These are phyloP conservation scores for Prietella phreatophila DNA, from an alignment of 2,113 vertebrate species.

Conservation along the genomic window DNA sequence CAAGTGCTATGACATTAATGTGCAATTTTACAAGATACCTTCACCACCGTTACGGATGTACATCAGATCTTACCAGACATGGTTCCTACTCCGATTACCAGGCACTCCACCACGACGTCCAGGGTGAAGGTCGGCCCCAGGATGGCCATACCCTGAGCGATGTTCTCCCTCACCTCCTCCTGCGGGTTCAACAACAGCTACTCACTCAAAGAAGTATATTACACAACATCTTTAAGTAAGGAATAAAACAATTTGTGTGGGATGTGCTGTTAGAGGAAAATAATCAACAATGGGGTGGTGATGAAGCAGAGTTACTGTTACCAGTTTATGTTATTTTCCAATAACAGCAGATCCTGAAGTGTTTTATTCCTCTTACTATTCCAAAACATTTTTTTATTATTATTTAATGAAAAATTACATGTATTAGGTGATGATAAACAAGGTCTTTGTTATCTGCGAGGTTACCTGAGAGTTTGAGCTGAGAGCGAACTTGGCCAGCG, in stretches of 20 bases:
- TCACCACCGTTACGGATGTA: neutral
- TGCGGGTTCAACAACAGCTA: conserved; percentile 52
- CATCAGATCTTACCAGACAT: conserved; percentile 82
- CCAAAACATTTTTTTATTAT: too few relatives aligned
- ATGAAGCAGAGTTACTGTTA: too few relatives aligned
- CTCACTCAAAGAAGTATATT: neutral
- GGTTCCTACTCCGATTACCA: conserved; percentile 95
- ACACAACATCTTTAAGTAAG: neutral
- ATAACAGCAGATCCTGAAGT: too few relatives aligned
- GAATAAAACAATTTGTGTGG: neutral
- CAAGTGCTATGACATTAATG: neutral
- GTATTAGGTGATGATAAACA: neutral
- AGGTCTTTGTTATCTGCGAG: neutral
- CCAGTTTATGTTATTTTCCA: too few relatives aligned
- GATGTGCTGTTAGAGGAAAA: neutral
- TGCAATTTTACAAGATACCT: neutral
- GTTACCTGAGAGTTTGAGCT: conserved; percentile 94
- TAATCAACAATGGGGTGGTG: too few relatives aligned
- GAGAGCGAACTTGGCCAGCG: conserved; percentile 91
- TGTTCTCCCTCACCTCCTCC: conserved; percentile 98
- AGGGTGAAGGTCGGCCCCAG: conserved; percentile 94
- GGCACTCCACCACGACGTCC: conserved; percentile 93
- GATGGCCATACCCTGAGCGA: conserved; percentile 94
- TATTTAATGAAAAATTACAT: too few relatives aligned
- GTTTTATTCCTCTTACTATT: too few relatives aligned